Evolutionary conservation across 2,113 vertebrate species (phyloP), one percentile per base, ranked within the genome.

Genomic region (Physeter macrocephalus): DNA sequence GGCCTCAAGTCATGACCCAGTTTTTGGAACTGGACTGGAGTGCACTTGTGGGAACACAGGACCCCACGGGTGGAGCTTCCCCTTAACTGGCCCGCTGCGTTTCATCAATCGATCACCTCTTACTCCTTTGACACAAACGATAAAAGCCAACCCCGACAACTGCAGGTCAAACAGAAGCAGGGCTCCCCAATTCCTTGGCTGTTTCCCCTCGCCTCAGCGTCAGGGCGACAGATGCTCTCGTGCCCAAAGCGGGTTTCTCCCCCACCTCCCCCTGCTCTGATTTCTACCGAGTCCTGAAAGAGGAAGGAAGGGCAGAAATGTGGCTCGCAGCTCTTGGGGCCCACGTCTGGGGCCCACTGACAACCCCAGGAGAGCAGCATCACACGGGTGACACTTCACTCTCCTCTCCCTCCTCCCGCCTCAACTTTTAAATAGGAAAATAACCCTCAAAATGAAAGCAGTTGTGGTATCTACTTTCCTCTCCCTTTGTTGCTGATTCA

Each of bases 181-280:
- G 20, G 41, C 10, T 0, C 54, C 5, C 5, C 0, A 4, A 4
- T 41, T 41, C 31, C 67, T 3, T 3, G 13, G 74, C 0, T 59
- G 29, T 43, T 15, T 41, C 75, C 49, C 57, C 25, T 1, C 0
- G 4, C 27, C 49, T 23, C 7, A 15, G 29, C 43, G 36, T 9
- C 54, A 17, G 27, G 0, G 23, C 17, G 77, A 77, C 52, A 0
- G 0, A 0, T 1, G 2, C 31, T 66, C 27, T 77, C 3, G 13
- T 1, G 46, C 27, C 46, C 13, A 34, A 0, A 3, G 64, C 1
- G 0, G 49, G 8, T 21, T 23, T 6, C 0, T 14, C 39, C 20
- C 72, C 59, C 66, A 7, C n/a, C 23, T 36, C 67, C 11, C 29
- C 14, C 3, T 25, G 10, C 67, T 62, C 66, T 14, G 41, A 17